Evolutionary conservation across 2,888 invertebrate genomes (phyloP).

Genomic region (Camponotus fellah): DNA sequence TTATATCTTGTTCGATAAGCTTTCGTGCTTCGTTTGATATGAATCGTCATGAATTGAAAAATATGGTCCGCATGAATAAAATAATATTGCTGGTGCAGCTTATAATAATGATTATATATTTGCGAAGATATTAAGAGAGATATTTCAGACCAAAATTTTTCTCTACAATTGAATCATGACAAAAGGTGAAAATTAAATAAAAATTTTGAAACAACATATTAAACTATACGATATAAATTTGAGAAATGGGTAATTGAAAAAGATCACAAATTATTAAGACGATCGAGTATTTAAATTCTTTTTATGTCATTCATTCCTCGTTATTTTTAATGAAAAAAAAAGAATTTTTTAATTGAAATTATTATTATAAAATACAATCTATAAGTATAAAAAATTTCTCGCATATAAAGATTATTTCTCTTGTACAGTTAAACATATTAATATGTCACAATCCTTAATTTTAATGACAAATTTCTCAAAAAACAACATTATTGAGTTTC

Average conservation of each 20-base stretch:
- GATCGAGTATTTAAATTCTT: background rate
- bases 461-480: constrained; percentile 10
- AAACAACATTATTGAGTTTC: constrained; percentile 19
- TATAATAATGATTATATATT: constrained; percentile 25
- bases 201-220: constrained; percentile 12
- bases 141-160: background rate
- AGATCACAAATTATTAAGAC: constrained; percentile 16
- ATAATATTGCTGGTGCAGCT: background rate
- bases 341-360: background rate
- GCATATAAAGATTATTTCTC: background rate
- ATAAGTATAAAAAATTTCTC: constrained; percentile 20
- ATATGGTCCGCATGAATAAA: background rate
- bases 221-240: constrained; percentile 20
- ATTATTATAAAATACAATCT: constrained; percentile 2
- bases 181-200: background rate
- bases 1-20: constrained; percentile 51
- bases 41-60: background rate
- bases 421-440: constrained; percentile 12
- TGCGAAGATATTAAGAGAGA: constrained; percentile 2
- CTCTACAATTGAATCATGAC: background rate
- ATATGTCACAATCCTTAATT: constrained; percentile 6
- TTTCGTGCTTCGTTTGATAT: background rate
- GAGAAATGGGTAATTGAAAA: background rate
- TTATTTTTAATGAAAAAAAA: background rate
- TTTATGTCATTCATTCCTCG: constrained; percentile 9